phyloP scores from a whole-genome alignment of 2,113 vertebrate species.

The Hydropotes inermis region DNA sequence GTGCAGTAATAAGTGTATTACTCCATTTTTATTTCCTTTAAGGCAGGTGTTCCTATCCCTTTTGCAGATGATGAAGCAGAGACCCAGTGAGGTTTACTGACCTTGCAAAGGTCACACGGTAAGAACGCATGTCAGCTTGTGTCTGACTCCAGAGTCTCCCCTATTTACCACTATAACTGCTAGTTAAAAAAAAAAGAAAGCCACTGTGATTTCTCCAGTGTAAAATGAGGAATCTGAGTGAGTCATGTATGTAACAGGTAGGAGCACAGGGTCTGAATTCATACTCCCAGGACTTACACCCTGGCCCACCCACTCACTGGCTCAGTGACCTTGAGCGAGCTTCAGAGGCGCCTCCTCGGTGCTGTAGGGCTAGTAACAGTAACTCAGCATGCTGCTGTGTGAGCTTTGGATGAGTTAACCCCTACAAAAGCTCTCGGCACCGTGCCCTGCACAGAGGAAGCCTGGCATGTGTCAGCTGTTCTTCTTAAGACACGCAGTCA shows the following conservation, averaged over 20 bases:
- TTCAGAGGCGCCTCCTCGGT: background rate
- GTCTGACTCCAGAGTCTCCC: background rate
- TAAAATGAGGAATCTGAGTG: background rate
- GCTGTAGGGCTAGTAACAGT: background rate
- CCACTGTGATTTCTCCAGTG: background rate
- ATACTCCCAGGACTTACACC: background rate
- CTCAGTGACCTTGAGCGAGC: background rate
- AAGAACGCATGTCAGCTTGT: background rate
- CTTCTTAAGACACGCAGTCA: background rate
- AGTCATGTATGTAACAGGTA: accelerated
- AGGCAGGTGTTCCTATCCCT: background rate
- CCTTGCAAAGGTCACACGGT: background rate
- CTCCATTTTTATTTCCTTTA: background rate
- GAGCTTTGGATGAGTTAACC: background rate
- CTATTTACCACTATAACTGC: background rate
- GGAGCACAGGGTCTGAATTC: background rate
- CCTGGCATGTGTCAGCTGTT: background rate
- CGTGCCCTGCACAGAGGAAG: background rate
- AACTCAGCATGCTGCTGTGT: too few species aligned
- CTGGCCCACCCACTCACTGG: background rate
- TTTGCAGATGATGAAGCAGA: background rate
- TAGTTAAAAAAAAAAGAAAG: background rate
- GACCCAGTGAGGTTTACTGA: background rate
- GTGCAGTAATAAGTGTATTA: background rate
- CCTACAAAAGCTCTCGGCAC: background rate